Evolutionary conservation across 1,140 invertebrate genomes (phyloP).

Genomic region (Drosophila elegans): DNA sequence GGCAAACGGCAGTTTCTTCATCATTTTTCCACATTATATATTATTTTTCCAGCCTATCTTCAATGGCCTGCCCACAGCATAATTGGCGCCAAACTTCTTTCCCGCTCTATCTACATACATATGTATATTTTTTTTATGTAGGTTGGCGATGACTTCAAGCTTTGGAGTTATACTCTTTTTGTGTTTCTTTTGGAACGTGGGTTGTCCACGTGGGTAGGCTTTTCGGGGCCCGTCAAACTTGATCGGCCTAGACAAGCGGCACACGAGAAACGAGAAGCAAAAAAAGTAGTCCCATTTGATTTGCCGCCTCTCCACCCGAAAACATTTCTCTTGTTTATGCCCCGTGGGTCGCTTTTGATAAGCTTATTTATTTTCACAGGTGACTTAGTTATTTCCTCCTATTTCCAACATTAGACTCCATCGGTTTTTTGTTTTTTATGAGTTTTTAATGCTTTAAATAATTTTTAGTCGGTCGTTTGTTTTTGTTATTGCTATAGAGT

Average conservation of each 20-base stretch:
- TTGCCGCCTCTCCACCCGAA: slow-evolving; percentile 21
- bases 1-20: slow-evolving; percentile 31
- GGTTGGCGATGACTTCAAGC: slow-evolving; percentile 46
- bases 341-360: slow-evolving; percentile 62
- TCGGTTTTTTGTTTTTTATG: slow-evolving; percentile 28
- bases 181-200: slow-evolving; percentile 20
- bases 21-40: slow-evolving; percentile 60
- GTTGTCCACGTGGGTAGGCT: slow-evolving; percentile 44
- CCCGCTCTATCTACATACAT: slow-evolving; percentile 3
- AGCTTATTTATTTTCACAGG: slow-evolving; percentile 72
- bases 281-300: slow-evolving; percentile 58
- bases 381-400: slow-evolving; percentile 56
- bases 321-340: slow-evolving; percentile 31
- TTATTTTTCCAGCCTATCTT: slow-evolving; percentile 24
- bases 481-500: slow-evolving; percentile 54
- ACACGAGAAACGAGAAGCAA: slow-evolving; percentile 30
- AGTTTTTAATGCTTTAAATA: slow-evolving; percentile 41
- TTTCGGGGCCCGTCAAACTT: slow-evolving; percentile 52
- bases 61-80: slow-evolving; percentile 56
- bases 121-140: slow-evolving; percentile 23
- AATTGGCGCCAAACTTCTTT: slow-evolving; percentile 71
- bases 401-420: slow-evolving; percentile 10
- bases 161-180: slow-evolving; percentile 30
- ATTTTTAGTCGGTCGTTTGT: slow-evolving; percentile 48
- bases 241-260: slow-evolving; percentile 47